Percentiles rank a stretch among this genome's conserved stretches.
These are phyloP conservation scores for Cygnus atratus DNA, from an alignment of 2,113 vertebrate genomes.

Conservation along the genomic window DNA sequence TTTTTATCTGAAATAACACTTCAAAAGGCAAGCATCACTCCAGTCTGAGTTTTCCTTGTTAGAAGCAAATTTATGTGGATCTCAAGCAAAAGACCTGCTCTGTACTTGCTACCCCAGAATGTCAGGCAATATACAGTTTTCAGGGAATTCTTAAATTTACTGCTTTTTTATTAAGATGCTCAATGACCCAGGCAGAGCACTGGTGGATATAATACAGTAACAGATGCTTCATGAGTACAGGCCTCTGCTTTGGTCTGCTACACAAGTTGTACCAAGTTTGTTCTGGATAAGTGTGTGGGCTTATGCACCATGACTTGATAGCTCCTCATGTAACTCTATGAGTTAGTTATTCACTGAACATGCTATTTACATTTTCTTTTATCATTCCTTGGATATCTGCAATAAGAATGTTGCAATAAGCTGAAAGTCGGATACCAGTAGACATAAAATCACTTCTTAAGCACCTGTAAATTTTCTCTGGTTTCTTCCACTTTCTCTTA, in stretches of 20 bases:
- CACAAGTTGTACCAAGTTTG: not conserved
- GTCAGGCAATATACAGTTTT: not conserved
- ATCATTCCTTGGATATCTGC: not conserved
- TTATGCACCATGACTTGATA: not conserved
- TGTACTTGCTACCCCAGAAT: not conserved
- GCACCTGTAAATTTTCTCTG: not conserved
- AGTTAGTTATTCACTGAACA: not conserved
- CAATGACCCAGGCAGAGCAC: not conserved
- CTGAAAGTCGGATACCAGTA: not conserved
- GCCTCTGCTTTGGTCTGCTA: not conserved
- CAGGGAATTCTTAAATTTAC: not conserved
- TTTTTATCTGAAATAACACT: not conserved
- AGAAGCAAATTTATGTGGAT: not conserved
- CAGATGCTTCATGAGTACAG: not conserved
- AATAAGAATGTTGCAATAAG: not conserved
- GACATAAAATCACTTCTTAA: slow-evolving; percentile 24
- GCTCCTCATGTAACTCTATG: not conserved
- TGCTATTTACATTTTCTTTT: not conserved
- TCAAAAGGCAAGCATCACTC: not conserved
- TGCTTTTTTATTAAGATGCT: not conserved
- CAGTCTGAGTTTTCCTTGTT: not conserved
- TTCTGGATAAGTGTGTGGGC: not conserved
- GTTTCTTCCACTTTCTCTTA: not conserved
- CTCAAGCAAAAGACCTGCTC: not conserved
- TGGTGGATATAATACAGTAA: not conserved